Evolutionary conservation across 2,888 invertebrate genomes (phyloP).

Genomic region (Meganola albula): DNA sequence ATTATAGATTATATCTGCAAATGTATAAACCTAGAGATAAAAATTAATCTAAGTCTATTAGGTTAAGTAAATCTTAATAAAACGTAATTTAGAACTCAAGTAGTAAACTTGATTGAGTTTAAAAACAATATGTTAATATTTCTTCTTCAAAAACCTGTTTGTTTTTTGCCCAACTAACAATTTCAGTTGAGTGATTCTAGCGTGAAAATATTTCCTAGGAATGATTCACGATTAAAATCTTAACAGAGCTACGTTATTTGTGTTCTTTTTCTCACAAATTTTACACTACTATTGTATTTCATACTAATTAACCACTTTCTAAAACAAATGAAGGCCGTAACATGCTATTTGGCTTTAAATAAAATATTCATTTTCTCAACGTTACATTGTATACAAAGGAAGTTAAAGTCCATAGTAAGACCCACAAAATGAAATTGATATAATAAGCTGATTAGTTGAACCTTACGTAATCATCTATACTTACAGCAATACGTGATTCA

Average conservation of each 20-base stretch:
- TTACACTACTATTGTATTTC: constrained; percentile 9
- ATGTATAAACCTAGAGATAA: too few species aligned
- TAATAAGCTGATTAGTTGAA: constrained; percentile 13
- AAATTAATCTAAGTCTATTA: too few species aligned
- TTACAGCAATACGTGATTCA: constrained; percentile 19
- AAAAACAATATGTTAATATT: too few species aligned
- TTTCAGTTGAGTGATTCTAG: constrained; percentile 14
- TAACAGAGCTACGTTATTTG: constrained; percentile 6
- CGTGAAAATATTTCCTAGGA: constrained; percentile 11
- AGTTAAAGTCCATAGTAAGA: background rate
- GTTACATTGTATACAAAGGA: background rate
- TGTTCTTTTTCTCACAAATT: constrained; percentile 14
- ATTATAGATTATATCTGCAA: too few species aligned
- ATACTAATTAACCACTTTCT: constrained; percentile 13
- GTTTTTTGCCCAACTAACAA: constrained; percentile 16
- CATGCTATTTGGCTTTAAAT: background rate
- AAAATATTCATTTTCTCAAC: too few species aligned
- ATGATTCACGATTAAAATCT: constrained; percentile 13
- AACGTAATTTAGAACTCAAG: too few species aligned
- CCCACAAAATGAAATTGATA: background rate
- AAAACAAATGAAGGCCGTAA: constrained; percentile 4
- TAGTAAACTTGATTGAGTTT: too few species aligned
- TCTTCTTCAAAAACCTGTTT: constrained; percentile 15
- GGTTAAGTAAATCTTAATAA: too few species aligned
- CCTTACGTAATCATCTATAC: constrained; percentile 17